Evolutionary conservation across 2,113 vertebrate genomes (phyloP).

Genomic region (Ranitomeya variabilis): DNA sequence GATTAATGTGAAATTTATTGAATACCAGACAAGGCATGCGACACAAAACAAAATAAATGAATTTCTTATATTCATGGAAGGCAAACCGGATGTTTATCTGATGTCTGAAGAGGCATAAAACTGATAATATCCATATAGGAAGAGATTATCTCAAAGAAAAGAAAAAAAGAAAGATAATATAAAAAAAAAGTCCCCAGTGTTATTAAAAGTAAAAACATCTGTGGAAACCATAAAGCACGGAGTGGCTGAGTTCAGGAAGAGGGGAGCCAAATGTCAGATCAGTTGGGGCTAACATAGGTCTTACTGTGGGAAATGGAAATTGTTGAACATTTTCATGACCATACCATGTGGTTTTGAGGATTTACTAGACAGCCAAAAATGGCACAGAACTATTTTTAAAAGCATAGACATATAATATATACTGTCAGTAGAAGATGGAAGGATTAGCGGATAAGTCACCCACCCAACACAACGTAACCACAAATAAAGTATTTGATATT

Average conservation of each 20-base stretch:
- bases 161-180: slow-evolving; percentile 15
- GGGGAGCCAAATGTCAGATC: slow-evolving; percentile 60
- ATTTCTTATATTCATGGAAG: not conserved
- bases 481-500: slow-evolving; percentile 49
- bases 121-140: slow-evolving; percentile 47
- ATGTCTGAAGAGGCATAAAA: not conserved
- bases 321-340: slow-evolving; percentile 58
- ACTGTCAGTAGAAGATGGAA: slow-evolving; percentile 57
- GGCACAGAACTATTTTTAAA: slow-evolving; percentile 57
- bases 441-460: slow-evolving; percentile 53
- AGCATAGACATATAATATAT: slow-evolving; percentile 57
- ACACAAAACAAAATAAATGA: not conserved
- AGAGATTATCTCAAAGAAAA: slow-evolving; percentile 21
- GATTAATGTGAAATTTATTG: not conserved
- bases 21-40: not conserved
- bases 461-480: slow-evolving; percentile 54
- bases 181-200: slow-evolving; percentile 58
- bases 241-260: slow-evolving; percentile 62
- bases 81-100: not conserved
- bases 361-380: slow-evolving; percentile 63
- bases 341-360: slow-evolving; percentile 55
- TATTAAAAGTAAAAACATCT: slow-evolving; percentile 67
- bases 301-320: slow-evolving; percentile 62
- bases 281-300: slow-evolving; percentile 58
- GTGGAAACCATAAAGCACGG: slow-evolving; percentile 60